Evolutionary conservation across 1,140 invertebrate genomes (phyloP), one percentile per base, ranked within the genome.

Genomic region (Pentalonia nigronervosa): DNA sequence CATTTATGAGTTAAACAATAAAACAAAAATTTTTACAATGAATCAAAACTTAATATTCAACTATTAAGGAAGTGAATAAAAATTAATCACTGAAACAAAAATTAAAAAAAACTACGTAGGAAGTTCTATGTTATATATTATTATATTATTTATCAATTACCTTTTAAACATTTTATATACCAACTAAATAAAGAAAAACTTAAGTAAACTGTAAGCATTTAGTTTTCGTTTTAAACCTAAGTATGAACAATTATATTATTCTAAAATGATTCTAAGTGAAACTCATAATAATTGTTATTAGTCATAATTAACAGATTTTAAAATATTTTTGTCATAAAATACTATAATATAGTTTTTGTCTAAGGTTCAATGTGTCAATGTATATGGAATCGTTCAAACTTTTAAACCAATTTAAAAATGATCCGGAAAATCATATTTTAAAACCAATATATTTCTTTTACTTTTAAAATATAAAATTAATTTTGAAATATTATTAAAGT

Each of bases 391-490:
- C 7, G 17, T 17, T 14, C 14, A 4, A 20, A 30, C n/a, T 1
- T 76, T 76, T n/a, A 76, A 76, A 76, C 14, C 17, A 76, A 76
- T 76, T 14, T n/a, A n/a, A 76, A 76, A 76, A n/a, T 76, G 14
- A n/a, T 76, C n/a, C 30, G 60, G 8, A 6, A 17, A 76, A 76
- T 17, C n/a, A 76, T n/a, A 76, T 76, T 76, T n/a, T 76, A 76
- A 76, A 76, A 76, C 60, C n/a, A 76, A n/a, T 34, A 76, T n/a
- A 76, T 76, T 76, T 76, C 60, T 76, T 67, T 76, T 76, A n/a
- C 60, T 76, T 34, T 14, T 25, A 41, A 45, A 45, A 45, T 45
- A 86, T 25, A 86, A 47, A 48, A 87, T 48, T 48, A 48, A 48
- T 87, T 84, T 84, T 41, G 23, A 45, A 84, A 84, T 87, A 87